Base-by-base conservation (phyloP, 2,888 invertebrate species). In the Hybos culiciformis region DNA sequence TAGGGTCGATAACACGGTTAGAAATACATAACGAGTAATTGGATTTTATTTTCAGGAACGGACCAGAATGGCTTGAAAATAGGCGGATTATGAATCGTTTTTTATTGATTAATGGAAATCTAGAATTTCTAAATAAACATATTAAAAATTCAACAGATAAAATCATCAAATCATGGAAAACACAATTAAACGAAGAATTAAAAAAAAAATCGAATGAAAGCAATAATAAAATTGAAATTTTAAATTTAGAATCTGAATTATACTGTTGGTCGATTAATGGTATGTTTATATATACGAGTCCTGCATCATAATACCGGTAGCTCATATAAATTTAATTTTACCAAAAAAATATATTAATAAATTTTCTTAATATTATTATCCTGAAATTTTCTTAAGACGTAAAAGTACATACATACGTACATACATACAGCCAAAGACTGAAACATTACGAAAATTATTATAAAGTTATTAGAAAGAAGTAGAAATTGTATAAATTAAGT, bases 211-310 rank as follows among this genome's bases (percentile, higher is more conserved):
- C 3, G 26, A 36, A 26, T 34, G 39, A 46, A 32, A 44, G 36
- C 18, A 41, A 41, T 4, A 53, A 53, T 4, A 56, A 66, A 50
- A 62, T 69, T 51, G 65, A 68, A 49, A 56, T 77, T 34, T 65
- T 70, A 0, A 62, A 80, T 55, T 64, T 87, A 43, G 83, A 87
- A 59, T 63, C 67, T 5, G 74, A 79, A 50, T 70, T 90, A 24
- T 90, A 90, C 60, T 74, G 72, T 53, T 79, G 85, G 73, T 84
- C 88, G 1, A 77, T 83, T 47, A 78, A 86, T 56, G 80, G 85
- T 84, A 67, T 17, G 48, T 46, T 6, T 32, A 23, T 7, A 7
- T 17, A 17, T 34, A 34, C 17, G 17, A 15, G 2, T 12, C 3
- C n/a, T n/a, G n/a, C n/a, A n/a, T n/a, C n/a, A n/a, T n/a, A n/a